Percentiles rank a stretch among this genome's conserved stretches.
Conservation (phyloP, 2,888 invertebrate genomes). For the Hoplodrina blanda region DNA sequence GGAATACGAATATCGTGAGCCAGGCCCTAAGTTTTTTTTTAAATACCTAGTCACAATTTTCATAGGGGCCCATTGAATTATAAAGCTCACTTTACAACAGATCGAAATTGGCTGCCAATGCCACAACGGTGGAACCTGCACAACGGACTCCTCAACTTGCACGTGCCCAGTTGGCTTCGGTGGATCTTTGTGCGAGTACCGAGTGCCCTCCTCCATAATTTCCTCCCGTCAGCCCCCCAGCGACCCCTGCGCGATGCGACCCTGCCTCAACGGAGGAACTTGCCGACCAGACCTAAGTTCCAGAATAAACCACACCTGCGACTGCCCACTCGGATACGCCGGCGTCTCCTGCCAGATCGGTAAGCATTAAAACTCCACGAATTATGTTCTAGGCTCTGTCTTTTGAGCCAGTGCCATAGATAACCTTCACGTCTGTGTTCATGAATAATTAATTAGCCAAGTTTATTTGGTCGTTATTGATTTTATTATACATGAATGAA, state of each 20-base stretch:
- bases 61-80: background rate
- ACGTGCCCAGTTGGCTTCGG: conserved; percentile 86
- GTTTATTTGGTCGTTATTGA: background rate
- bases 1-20: background rate
- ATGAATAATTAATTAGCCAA: background rate
- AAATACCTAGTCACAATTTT: too few species aligned
- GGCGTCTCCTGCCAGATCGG: conserved; percentile 95
- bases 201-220: conserved; percentile 68
- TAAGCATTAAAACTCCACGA: conserved; percentile 80
- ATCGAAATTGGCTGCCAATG: conserved; percentile 90
- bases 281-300: conserved; percentile 90
- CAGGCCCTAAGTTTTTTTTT: background rate
- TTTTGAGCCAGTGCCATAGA: background rate
- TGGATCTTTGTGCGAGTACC: conserved; percentile 83
- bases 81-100: conserved; percentile 7
- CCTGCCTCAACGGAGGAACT: conserved; percentile 95
- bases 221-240: conserved; percentile 73
- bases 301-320: conserved; percentile 92
- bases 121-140: conserved; percentile 92
- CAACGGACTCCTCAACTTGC: conserved; percentile 89
- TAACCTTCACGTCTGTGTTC: background rate
- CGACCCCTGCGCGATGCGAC: conserved; percentile 91
- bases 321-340: conserved; percentile 94
- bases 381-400: background rate
- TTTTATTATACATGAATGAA: too few species aligned